Evolutionary conservation across 2,113 vertebrate species (phyloP).

Genomic region (Tetraodon nigroviridis): DNA sequence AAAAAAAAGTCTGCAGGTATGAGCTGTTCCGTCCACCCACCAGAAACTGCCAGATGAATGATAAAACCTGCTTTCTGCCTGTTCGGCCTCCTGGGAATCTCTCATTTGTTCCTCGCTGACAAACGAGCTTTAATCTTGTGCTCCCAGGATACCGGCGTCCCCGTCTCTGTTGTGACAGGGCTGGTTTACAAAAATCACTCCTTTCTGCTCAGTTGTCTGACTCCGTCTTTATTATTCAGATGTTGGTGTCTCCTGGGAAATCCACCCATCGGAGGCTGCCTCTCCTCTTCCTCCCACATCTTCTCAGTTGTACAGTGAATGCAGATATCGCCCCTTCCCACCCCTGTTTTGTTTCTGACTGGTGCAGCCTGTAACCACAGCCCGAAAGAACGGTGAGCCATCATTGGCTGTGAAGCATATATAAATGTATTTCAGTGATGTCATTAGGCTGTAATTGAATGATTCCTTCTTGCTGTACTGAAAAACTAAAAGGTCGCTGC

Average conservation of each 20-base stretch:
- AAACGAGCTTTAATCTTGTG: constrained; percentile 40
- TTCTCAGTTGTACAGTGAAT: constrained; percentile 40
- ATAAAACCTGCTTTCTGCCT: constrained; percentile 2
- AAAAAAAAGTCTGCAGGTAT: background rate
- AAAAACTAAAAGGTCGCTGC: no score
- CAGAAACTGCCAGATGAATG: no score
- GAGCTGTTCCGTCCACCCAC: constrained; percentile 9
- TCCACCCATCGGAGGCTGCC: constrained; percentile 25
- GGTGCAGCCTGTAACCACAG: constrained; percentile 28
- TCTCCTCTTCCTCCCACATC: constrained; percentile 25
- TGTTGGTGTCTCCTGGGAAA: constrained; percentile 45
- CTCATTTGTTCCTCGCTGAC: constrained; percentile 24
- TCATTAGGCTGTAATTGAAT: no score
- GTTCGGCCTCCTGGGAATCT: constrained; percentile 36
- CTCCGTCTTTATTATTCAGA: constrained; percentile 50
- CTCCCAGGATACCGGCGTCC: constrained; percentile 30
- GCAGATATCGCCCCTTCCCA: constrained; percentile 21
- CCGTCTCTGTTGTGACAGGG: constrained; percentile 39
- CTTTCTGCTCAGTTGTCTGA: constrained; percentile 37
- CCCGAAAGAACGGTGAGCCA: background rate
- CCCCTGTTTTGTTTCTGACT: constrained; percentile 29
- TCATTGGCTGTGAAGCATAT: no score
- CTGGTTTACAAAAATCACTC: constrained; percentile 38
- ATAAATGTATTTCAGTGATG: no score
- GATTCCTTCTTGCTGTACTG: no score